Evolutionary conservation across 2,113 vertebrate species (phyloP).

Genomic region (Pyrgilauda ruficollis): DNA sequence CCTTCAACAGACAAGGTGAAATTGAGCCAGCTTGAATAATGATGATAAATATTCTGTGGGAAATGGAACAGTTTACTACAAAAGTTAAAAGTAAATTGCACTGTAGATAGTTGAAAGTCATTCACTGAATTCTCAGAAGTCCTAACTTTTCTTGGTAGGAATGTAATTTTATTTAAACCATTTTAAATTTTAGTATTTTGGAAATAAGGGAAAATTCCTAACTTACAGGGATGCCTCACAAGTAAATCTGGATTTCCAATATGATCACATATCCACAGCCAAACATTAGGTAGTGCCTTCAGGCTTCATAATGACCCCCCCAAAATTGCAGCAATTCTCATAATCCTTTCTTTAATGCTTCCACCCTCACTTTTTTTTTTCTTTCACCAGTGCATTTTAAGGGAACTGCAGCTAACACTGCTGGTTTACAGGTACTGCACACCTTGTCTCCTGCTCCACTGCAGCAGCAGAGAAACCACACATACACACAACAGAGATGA

Average conservation of each 20-base stretch:
- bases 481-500: neutral
- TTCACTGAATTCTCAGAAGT: neutral
- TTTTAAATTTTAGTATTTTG: neutral
- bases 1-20: slow-evolving; percentile 25
- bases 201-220: neutral
- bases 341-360: neutral
- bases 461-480: neutral
- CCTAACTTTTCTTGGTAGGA: neutral
- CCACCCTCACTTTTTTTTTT: neutral
- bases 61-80: neutral
- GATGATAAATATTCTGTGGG: neutral
- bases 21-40: neutral
- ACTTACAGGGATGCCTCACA: fast-evolving
- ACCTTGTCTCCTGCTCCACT: neutral
- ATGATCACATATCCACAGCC: fast-evolving
- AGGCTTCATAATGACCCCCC: neutral
- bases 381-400: neutral
- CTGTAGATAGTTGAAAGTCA: neutral
- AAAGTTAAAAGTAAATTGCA: neutral
- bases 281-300: neutral
- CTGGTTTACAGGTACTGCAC: neutral
- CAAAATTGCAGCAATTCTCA: neutral
- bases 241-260: neutral
- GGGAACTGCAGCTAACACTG: neutral
- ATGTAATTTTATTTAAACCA: neutral